A percentile compares a stretch with the other conserved stretches of the same genome.
Evolutionary conservation across 2,113 vertebrate species (phyloP).

Genomic region (Oryzias curvinotus): DNA sequence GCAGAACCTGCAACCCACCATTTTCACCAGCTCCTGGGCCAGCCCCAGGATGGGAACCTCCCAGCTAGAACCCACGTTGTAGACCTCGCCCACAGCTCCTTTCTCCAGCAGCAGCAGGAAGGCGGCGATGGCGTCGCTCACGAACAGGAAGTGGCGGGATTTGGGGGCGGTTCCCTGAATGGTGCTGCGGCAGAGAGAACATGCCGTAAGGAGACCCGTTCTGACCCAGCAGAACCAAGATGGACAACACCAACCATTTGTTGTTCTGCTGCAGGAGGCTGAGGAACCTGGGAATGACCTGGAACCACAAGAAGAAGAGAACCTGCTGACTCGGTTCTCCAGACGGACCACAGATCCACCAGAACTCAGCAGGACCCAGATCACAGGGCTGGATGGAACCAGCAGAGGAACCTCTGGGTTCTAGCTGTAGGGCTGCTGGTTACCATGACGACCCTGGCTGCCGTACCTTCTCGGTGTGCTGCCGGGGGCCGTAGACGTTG

Average conservation of each 20-base stretch:
- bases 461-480: conserved; percentile 91
- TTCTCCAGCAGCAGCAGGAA: conserved; percentile 87
- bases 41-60: conserved; percentile 90
- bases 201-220: accelerated
- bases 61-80: conserved; percentile 89
- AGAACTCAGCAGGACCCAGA: too few species aligned
- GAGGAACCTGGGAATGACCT: conserved; percentile 97
- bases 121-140: conserved; percentile 85
- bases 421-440: too few species aligned
- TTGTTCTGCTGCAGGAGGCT: conserved; percentile 85
- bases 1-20: conserved; percentile 75
- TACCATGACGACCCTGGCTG: too few species aligned
- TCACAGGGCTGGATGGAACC: too few species aligned
- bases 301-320: conserved; percentile 4
- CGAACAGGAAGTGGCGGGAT: conserved; percentile 90
- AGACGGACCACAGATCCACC: too few species aligned
- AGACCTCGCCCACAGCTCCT: conserved; percentile 89
- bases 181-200: conserved; percentile 76
- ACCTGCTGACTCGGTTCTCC: too few species aligned
- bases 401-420: too few species aligned
- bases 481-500: conserved; percentile 95
- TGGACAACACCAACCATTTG: conserved; percentile 83
- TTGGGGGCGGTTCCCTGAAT: conserved; percentile 91
- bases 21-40: conserved; percentile 85
- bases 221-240: not conserved